Conservation (phyloP, 1,140 invertebrate genomes). For the Macrosteles quadrilineatus region DNA sequence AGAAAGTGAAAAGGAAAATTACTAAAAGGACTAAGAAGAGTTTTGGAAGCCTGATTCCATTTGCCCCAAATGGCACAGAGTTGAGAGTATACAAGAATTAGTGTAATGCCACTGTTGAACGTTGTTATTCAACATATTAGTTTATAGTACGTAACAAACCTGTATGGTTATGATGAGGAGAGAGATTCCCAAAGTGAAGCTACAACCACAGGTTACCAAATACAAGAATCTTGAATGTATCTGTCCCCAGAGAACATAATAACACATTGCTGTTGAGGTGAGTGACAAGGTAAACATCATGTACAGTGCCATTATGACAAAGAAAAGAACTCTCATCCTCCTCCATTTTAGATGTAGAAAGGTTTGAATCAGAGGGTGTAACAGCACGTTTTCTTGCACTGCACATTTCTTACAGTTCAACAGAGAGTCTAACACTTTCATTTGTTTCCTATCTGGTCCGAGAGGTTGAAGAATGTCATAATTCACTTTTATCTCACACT, state of each 20-base stretch:
- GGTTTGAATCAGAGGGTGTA: slow-evolving; percentile 53
- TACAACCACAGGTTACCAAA: not conserved
- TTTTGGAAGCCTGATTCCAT: too few species aligned
- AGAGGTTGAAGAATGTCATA: slow-evolving; percentile 53
- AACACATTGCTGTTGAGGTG: slow-evolving; percentile 39
- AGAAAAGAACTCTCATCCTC: slow-evolving; percentile 51
- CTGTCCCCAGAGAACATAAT: not conserved
- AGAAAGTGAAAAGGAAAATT: too few species aligned
- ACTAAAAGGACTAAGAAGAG: too few species aligned
- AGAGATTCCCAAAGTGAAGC: slow-evolving; percentile 6
- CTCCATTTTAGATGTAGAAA: slow-evolving; percentile 55
- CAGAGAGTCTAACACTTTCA: slow-evolving; percentile 56
- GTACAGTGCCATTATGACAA: slow-evolving; percentile 49
- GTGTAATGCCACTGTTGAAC: too few species aligned
- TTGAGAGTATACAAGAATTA: too few species aligned
- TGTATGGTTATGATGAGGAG: slow-evolving; percentile 7
- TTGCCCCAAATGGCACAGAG: too few species aligned
- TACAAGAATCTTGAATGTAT: not conserved
- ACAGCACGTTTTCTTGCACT: slow-evolving; percentile 52
- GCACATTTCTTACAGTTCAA: slow-evolving; percentile 54
- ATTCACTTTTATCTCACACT: slow-evolving; percentile 53
- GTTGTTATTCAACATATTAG: too few species aligned
- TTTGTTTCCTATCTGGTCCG: slow-evolving; percentile 42
- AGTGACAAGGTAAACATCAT: slow-evolving; percentile 48
- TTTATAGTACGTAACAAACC: too few species aligned